phyloP scores from a whole-genome alignment of 2,797 vertebrate species.

The Semaprochilodus insignis region DNA sequence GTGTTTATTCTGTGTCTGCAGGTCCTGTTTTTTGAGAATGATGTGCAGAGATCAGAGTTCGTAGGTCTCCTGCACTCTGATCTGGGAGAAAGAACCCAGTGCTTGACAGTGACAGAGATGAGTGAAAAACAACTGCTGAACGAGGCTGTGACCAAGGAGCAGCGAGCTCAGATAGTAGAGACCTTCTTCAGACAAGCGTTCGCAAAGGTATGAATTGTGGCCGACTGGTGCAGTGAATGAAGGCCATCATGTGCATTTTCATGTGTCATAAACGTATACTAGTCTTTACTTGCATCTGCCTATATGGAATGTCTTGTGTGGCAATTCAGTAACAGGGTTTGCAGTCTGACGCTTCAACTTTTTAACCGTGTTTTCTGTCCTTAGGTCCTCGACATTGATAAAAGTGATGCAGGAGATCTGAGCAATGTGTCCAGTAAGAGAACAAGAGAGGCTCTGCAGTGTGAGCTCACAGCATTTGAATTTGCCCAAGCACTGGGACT shows the following conservation, averaged over 20 bases:
- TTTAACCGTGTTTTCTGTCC: conserved; percentile 11
- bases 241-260: neutral
- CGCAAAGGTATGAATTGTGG: conserved; percentile 81
- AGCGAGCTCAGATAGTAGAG: conserved; percentile 89
- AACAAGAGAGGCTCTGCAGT: conserved; percentile 86
- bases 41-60: conserved; percentile 80
- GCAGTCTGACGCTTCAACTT: neutral
- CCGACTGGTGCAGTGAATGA: neutral
- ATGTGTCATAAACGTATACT: neutral
- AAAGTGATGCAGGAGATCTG: conserved; percentile 82
- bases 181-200: conserved; percentile 95
- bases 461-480: conserved; percentile 90
- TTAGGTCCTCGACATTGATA: conserved; percentile 91
- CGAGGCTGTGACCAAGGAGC: conserved; percentile 87
- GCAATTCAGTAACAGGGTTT: neutral
- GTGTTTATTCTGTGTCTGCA: conserved; percentile 60
- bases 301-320: neutral
- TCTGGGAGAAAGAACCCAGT: conserved; percentile 60
- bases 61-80: conserved; percentile 71
- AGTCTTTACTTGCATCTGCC: neutral
- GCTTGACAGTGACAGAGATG: conserved; percentile 75
- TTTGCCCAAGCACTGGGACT: conserved; percentile 92
- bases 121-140: conserved; percentile 84
- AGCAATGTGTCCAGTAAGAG: conserved; percentile 76
- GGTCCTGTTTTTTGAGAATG: conserved; percentile 89